Percentiles rank a stretch among this genome's conserved stretches.
Conservation (phyloP, 2,113 vertebrate species). For the Dipodomys merriami region DNA sequence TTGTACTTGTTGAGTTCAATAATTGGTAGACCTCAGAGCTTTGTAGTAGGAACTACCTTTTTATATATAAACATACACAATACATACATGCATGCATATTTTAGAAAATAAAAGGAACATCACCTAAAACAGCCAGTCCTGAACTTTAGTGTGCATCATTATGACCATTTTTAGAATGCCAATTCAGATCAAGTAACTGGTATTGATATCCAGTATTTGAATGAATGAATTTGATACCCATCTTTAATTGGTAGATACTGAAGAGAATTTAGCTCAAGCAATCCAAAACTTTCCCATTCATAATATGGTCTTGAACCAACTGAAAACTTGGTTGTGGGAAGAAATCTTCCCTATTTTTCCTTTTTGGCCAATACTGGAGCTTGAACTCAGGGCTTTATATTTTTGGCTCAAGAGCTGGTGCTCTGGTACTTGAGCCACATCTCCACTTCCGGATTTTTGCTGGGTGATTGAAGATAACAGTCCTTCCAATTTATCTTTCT, state of each 20-base stretch:
- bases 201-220: background rate
- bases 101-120: background rate
- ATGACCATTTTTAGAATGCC: background rate
- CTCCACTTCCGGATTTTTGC: too few species aligned
- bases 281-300: background rate
- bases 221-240: background rate
- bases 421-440: too few species aligned
- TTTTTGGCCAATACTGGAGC: background rate
- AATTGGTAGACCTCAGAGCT: background rate
- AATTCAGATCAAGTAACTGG: background rate
- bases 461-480: too few species aligned
- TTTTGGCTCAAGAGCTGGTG: too few species aligned
- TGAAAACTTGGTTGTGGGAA: background rate
- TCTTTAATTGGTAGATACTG: background rate
- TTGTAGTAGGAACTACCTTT: background rate
- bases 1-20: background rate
- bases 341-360: background rate
- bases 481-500: too few species aligned
- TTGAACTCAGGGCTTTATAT: too few species aligned
- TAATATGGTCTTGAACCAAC: background rate
- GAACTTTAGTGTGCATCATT: background rate
- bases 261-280: background rate
- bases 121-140: background rate
- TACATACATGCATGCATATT: background rate
- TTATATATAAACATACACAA: too few species aligned